Percentiles rank a stretch among this genome's conserved stretches.
phyloP scores from a whole-genome alignment of 2,113 vertebrate genomes.

The Sarotherodon lohbergeri region DNA sequence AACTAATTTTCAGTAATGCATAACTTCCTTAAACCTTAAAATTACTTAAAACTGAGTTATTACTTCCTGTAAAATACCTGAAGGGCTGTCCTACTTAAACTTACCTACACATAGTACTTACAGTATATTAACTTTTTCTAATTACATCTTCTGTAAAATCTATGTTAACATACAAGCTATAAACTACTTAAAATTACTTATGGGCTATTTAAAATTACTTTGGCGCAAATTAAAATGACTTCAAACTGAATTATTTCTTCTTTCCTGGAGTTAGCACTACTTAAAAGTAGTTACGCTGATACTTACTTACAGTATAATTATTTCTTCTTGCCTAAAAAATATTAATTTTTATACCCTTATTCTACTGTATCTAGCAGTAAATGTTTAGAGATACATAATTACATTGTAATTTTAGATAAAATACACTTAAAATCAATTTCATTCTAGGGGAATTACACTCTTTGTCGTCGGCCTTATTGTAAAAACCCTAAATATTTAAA shows the following conservation, averaged over 20 bases:
- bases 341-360: not conserved
- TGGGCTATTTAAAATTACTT: not conserved
- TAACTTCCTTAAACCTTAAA: not conserved
- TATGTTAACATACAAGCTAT: not conserved
- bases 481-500: not conserved
- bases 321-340: not conserved
- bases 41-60: not conserved
- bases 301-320: not conserved
- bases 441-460: not conserved
- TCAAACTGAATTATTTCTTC: not conserved
- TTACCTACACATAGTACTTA: not conserved
- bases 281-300: not conserved
- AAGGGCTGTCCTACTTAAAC: not conserved
- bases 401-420: not conserved
- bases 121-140: not conserved
- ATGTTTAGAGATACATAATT: not conserved
- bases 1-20: not conserved
- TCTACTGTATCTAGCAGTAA: not conserved
- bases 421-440: not conserved
- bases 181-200: not conserved
- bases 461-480: not conserved
- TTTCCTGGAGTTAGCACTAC: not conserved
- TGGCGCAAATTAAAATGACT: not conserved
- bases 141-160: not conserved
- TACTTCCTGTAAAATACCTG: not conserved